These are phyloP conservation scores for Anticlea derivata DNA, from an alignment of 2,888 invertebrate genomes.

Conservation along the genomic window DNA sequence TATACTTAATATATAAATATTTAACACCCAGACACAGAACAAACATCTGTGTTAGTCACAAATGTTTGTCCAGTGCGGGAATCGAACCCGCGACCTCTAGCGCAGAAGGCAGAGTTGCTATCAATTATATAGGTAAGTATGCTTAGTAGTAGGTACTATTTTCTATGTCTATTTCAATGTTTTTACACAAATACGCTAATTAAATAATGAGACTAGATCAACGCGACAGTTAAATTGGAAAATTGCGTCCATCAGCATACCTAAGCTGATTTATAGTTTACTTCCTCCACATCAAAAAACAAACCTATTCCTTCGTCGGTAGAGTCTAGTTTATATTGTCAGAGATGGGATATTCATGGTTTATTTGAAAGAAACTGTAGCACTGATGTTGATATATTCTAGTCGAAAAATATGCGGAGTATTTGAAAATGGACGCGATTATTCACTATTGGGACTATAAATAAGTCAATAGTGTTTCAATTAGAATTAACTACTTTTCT, in stretches of 20 bases:
- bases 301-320: not conserved
- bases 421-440: constrained; percentile 37
- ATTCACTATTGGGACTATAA: constrained; percentile 25
- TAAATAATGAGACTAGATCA: constrained; percentile 36
- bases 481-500: constrained; percentile 16
- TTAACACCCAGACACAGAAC: too few relatives aligned
- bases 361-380: constrained; percentile 44
- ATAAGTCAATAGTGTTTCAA: constrained; percentile 23
- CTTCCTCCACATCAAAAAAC: not conserved
- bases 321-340: not conserved
- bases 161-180: not conserved
- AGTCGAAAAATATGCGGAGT: constrained; percentile 34
- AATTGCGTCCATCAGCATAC: constrained; percentile 41
- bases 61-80: too few relatives aligned
- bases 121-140: too few relatives aligned
- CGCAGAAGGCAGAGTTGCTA: too few relatives aligned
- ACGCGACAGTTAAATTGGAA: constrained; percentile 44
- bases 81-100: too few relatives aligned
- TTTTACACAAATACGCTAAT: constrained; percentile 18
- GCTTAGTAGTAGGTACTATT: not conserved
- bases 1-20: too few relatives aligned
- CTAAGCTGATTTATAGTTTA: constrained; percentile 40
- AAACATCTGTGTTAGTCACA: too few relatives aligned
- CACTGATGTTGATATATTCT: constrained; percentile 44
- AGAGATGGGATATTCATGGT: constrained; percentile 15